Evolutionary conservation across 2,888 invertebrate genomes (phyloP).

Genomic region (Hyppa rectilinea): DNA sequence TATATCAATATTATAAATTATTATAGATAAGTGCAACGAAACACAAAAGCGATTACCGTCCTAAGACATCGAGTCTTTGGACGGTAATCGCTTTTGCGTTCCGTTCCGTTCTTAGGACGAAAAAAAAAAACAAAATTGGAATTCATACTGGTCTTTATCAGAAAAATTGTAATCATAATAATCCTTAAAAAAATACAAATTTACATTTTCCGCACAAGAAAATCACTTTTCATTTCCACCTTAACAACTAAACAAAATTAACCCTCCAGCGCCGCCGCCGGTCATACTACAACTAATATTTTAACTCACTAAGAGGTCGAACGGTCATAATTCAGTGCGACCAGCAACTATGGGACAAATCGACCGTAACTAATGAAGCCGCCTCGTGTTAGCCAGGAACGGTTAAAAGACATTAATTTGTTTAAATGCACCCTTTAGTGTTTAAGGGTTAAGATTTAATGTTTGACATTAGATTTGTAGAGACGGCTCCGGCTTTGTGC

Average conservation of each 20-base stretch:
- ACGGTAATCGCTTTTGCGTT: no score
- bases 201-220: background rate
- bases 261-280: conserved; percentile 70
- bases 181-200: background rate
- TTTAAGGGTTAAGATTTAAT: conserved; percentile 62
- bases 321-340: conserved; percentile 79
- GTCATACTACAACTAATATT: conserved; percentile 81
- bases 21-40: no score
- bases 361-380: conserved; percentile 82
- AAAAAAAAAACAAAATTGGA: background rate
- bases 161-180: background rate
- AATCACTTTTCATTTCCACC: background rate
- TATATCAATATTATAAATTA: no score
- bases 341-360: conserved; percentile 81
- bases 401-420: conserved; percentile 62
- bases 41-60: background rate
- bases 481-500: conserved; percentile 31
- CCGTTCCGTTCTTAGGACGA: no score
- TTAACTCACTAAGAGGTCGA: conserved; percentile 77
- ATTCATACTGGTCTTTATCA: background rate
- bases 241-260: conserved; percentile 43
- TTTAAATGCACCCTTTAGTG: conserved; percentile 57
- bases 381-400: conserved; percentile 56
- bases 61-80: background rate
- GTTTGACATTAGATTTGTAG: conserved; percentile 44